Evolutionary conservation across 2,797 vertebrate genomes (phyloP), one percentile per base, ranked within the genome.

Genomic region (Chaunax sp.): DNA sequence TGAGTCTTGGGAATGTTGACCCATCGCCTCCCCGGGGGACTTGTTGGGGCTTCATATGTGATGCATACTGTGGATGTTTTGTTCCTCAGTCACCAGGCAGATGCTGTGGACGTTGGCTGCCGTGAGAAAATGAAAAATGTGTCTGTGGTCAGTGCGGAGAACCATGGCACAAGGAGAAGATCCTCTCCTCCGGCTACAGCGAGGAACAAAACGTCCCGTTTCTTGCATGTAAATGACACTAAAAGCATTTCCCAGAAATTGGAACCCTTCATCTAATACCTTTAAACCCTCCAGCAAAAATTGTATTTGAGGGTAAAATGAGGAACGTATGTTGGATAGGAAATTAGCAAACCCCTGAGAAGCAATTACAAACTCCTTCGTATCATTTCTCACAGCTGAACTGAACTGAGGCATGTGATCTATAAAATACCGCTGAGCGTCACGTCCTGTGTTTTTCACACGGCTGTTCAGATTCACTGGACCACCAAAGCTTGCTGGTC

Each of bases 81-180:
- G 60, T 45, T 80, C 63, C 37, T 62, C 73, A 60, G 77, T 83
- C 73, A 66, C 78, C 6, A 14, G 53, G 53, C 65, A 49, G 47
- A 85, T 70, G 67, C 60, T 41, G 50, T 58, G 51, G 56, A 68
- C 57, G 25, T 71, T 75, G 61, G 64, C 64, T 37, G 66, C 71
- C 86, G 76, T 50, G 22, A 87, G 72, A 90, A 86, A 86, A 70
- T 70, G 74, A 82, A 84, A 72, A 81, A 89, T 90, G 83, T 88
- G 83, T 87, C 75, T 90, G 90, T 77, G 87, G 87, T 87, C 66
- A 50, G 56, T 58, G 28, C 26, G 68, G 64, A 58, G 45, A 84
- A 71, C 69, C 59, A n/a, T 43, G 1, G 37, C 74, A 72, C 78
- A 85, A 73, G 76, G 72, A 79, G 57, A 85, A 28, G 72, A 80